phyloP scores from a whole-genome alignment of 2,888 invertebrate genomes.

The Cheilosia impressa region DNA sequence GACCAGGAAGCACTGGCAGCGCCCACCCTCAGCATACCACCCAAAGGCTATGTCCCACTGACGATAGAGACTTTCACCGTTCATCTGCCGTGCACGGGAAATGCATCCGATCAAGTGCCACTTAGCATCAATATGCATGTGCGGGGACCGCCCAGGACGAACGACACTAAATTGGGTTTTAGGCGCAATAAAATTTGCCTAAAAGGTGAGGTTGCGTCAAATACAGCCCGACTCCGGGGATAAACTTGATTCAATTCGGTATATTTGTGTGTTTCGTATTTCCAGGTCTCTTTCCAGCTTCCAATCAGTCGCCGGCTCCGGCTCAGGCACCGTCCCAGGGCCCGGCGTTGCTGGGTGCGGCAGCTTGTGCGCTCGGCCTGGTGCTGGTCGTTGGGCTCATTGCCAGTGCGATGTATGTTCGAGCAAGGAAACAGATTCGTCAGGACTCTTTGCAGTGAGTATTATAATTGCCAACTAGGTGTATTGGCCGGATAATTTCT shows the following conservation, averaged over 20 bases:
- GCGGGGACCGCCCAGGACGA: slow-evolving; percentile 89
- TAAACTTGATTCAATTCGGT: slow-evolving; percentile 59
- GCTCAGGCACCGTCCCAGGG: slow-evolving; percentile 88
- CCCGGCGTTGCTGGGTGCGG: slow-evolving; percentile 90
- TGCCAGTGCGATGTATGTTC: slow-evolving; percentile 83
- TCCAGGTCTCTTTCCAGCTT: slow-evolving; percentile 85
- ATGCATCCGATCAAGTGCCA: slow-evolving; percentile 91
- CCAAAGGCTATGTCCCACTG: slow-evolving; percentile 91
- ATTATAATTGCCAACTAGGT: slow-evolving; percentile 65
- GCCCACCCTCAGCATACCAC: slow-evolving; percentile 93
- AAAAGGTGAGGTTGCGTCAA: slow-evolving; percentile 85
- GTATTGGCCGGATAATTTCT: slow-evolving; percentile 52
- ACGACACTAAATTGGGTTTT: slow-evolving; percentile 90
- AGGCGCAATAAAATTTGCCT: slow-evolving; percentile 94
- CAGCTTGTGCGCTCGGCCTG: slow-evolving; percentile 90
- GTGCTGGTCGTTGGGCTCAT: slow-evolving; percentile 82
- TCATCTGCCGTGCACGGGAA: slow-evolving; percentile 92
- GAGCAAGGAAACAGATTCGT: slow-evolving; percentile 83
- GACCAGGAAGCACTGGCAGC: slow-evolving; percentile 90
- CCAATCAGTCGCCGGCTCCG: slow-evolving; percentile 89
- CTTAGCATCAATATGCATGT: slow-evolving; percentile 93
- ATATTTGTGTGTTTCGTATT: slow-evolving; percentile 38
- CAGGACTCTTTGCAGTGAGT: slow-evolving; percentile 83
- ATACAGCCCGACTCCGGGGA: slow-evolving; percentile 29
- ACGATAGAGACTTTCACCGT: slow-evolving; percentile 91